Evolutionary conservation across 2,888 invertebrate genomes (phyloP).

Genomic region (Bombylius discolor): DNA sequence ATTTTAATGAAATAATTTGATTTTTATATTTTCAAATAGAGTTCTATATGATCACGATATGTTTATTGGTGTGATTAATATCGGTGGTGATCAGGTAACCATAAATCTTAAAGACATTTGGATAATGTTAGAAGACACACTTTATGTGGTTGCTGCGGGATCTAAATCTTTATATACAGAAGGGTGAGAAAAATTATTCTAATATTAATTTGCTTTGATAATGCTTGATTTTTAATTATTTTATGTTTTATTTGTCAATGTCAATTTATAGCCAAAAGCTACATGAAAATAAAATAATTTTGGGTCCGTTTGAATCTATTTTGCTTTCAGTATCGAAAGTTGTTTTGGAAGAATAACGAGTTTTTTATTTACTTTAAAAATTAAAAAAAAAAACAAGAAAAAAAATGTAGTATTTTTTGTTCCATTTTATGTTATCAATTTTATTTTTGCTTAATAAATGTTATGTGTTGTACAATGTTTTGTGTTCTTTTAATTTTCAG

Average conservation of each 20-base stretch:
- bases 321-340: background rate
- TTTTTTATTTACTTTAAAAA: too few species aligned
- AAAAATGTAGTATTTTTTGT: too few species aligned
- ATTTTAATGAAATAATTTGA: background rate
- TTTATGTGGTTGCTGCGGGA: conserved; percentile 41
- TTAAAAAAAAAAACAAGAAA: too few species aligned
- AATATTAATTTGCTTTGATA: background rate
- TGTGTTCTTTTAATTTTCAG: too few species aligned
- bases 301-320: background rate
- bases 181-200: conserved; percentile 35
- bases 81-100: conserved; percentile 38
- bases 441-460: too few species aligned
- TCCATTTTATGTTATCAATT: too few species aligned
- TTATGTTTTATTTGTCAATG: background rate
- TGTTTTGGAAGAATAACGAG: background rate
- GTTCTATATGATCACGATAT: conserved; percentile 25
- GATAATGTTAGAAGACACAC: conserved; percentile 29
- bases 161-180: conserved; percentile 38
- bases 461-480: too few species aligned
- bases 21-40: conserved; percentile 13
- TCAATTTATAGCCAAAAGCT: background rate
- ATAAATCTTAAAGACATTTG: conserved; percentile 44
- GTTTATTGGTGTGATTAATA: conserved; percentile 44
- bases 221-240: background rate
- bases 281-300: background rate